phyloP scores from a whole-genome alignment of 2,113 vertebrate species.

The Vidua chalybeata region DNA sequence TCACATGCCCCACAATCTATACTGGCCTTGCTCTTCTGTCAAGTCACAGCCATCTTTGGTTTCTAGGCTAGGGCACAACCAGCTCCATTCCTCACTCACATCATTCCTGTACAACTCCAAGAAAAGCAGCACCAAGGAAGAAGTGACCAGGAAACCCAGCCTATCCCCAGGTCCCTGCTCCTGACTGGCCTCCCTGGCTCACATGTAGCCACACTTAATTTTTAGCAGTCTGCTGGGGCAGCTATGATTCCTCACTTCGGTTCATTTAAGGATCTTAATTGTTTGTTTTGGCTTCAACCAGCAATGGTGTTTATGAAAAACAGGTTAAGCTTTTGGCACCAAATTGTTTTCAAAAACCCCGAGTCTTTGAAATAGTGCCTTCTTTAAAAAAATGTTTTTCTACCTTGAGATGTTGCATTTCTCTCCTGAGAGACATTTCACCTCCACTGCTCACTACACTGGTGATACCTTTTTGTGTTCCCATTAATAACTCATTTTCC shows the following conservation, averaged over 20 bases:
- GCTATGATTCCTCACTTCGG: conserved; percentile 44
- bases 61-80: neutral
- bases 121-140: neutral
- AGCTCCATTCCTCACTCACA: neutral
- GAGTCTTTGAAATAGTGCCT: conserved; percentile 64
- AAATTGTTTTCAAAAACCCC: conserved; percentile 65
- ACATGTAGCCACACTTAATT: neutral
- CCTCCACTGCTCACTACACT: neutral
- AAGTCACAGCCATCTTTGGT: neutral
- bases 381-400: conserved; percentile 37
- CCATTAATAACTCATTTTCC: neutral
- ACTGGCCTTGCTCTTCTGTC: neutral
- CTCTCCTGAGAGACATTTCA: conserved; percentile 35
- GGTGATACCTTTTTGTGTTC: neutral
- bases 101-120: neutral
- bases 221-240: conserved; percentile 27
- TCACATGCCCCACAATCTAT: accelerated
- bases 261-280: conserved; percentile 75
- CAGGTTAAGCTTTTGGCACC: conserved; percentile 82
- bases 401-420: conserved; percentile 38
- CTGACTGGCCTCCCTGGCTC: neutral
- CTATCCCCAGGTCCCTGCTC: accelerated
- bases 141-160: neutral
- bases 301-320: conserved; percentile 78
- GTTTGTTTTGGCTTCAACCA: conserved; percentile 73